Conservation (phyloP, 1,140 invertebrate species). For the Nylanderia fulva region DNA sequence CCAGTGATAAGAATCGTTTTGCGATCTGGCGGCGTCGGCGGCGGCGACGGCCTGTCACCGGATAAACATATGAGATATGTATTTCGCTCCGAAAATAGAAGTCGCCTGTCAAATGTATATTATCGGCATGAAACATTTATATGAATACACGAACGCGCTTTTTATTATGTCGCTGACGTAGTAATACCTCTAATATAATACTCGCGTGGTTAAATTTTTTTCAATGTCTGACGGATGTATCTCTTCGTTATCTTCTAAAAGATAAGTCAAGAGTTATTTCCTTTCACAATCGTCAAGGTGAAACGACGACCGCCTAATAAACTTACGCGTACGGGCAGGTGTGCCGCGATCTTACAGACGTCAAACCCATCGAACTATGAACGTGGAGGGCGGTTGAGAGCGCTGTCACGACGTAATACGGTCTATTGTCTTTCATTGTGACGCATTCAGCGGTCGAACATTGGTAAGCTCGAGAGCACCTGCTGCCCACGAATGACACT, state of each 20-base stretch:
- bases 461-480: slow-evolving; percentile 51
- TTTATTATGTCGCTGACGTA: background rate
- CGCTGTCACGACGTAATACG: background rate
- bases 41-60: background rate
- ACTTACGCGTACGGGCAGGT: slow-evolving; percentile 55
- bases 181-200: background rate
- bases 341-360: slow-evolving; percentile 63
- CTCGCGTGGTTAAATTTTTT: background rate
- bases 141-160: background rate
- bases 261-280: background rate
- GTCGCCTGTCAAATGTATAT: background rate
- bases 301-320: slow-evolving; percentile 39
- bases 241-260: background rate
- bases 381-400: slow-evolving; percentile 57
- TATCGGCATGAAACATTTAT: background rate
- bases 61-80: slow-evolving; percentile 28
- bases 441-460: slow-evolving; percentile 26
- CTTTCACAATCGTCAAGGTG: slow-evolving; percentile 43
- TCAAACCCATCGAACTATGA: slow-evolving; percentile 68
- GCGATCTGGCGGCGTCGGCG: background rate
- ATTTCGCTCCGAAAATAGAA: slow-evolving; percentile 28
- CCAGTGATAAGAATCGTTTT: slow-evolving; percentile 42
- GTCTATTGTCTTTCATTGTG: slow-evolving; percentile 65
- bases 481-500: slow-evolving; percentile 46
- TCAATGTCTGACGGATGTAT: background rate